A percentile compares a stretch with the other conserved stretches of the same genome.
phyloP scores from a whole-genome alignment of 2,113 vertebrate genomes.

The Serilophus lunatus region DNA sequence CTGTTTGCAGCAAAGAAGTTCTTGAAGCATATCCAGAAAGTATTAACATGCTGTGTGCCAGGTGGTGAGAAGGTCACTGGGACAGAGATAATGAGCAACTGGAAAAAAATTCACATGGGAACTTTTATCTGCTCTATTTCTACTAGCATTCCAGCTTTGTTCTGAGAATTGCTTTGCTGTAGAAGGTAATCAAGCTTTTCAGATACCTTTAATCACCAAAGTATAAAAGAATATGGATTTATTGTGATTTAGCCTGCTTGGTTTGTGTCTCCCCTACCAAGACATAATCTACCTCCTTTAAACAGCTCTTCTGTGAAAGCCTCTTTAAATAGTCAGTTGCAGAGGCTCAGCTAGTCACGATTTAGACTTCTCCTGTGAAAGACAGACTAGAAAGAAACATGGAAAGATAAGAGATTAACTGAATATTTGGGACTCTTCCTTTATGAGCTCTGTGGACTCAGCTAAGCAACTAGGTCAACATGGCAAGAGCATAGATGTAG shows the following conservation, averaged over 20 bases:
- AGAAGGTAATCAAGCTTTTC: slow-evolving; percentile 5
- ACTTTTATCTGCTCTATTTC: slow-evolving; percentile 31
- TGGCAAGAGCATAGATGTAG: fast-evolving
- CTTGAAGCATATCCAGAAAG: not conserved
- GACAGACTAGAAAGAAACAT: not conserved
- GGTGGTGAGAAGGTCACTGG: slow-evolving; percentile 50
- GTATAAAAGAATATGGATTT: not conserved
- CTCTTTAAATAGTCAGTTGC: not conserved
- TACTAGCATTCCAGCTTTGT: not conserved
- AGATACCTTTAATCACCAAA: not conserved
- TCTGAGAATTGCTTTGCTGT: not conserved
- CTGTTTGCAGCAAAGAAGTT: not conserved
- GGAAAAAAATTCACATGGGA: slow-evolving; percentile 21
- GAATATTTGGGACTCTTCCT: not conserved
- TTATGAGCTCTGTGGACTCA: not conserved
- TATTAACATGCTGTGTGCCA: not conserved
- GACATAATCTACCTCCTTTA: not conserved
- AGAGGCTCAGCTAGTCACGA: not conserved
- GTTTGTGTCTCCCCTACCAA: not conserved
- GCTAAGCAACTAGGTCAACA: not conserved
- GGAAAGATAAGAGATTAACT: not conserved
- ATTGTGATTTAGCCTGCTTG: not conserved
- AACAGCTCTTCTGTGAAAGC: not conserved
- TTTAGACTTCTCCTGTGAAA: not conserved
- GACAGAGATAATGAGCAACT: slow-evolving; percentile 39